A percentile compares a stretch with the other conserved stretches of the same genome.
Conservation (phyloP, 1,140 invertebrate genomes). For the Ceratina australensis region DNA sequence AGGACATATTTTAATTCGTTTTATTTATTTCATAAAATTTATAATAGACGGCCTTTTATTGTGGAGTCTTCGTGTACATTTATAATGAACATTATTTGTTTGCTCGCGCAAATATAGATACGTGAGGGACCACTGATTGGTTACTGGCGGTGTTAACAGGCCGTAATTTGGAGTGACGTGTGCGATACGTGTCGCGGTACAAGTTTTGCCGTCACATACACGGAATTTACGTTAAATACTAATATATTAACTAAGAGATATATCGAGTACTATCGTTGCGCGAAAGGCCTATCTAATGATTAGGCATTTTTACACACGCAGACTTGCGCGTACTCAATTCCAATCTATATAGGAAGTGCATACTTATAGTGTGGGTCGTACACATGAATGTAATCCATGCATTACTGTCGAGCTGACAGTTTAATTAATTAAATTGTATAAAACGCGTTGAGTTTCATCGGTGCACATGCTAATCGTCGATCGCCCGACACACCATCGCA, state of each 20-base stretch:
- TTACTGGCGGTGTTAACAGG: no score
- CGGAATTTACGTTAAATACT: slow-evolving; percentile 12
- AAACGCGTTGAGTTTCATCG: slow-evolving; percentile 12
- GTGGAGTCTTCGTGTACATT: no score
- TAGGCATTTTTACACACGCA: slow-evolving; percentile 24
- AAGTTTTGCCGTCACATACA: not conserved
- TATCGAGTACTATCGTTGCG: not conserved
- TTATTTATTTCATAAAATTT: no score
- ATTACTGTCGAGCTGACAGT: slow-evolving; percentile 49
- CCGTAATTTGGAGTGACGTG: no score
- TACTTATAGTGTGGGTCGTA: not conserved
- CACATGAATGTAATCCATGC: slow-evolving; percentile 24
- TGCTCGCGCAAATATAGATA: no score
- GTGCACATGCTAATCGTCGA: slow-evolving; percentile 16
- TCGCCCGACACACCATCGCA: slow-evolving; percentile 19
- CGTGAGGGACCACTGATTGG: no score
- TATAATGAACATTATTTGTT: no score
- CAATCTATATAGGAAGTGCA: slow-evolving; percentile 13
- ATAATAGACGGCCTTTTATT: no score
- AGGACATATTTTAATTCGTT: no score
- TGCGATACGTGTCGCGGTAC: no score
- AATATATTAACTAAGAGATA: not conserved
- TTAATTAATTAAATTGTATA: slow-evolving; percentile 45
- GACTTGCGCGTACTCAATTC: not conserved
- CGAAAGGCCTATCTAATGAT: slow-evolving; percentile 28